A percentile compares a stretch with the other conserved stretches of the same genome.
Evolutionary conservation across 2,797 vertebrate species (phyloP).

Genomic region (Caiman crocodilus): DNA sequence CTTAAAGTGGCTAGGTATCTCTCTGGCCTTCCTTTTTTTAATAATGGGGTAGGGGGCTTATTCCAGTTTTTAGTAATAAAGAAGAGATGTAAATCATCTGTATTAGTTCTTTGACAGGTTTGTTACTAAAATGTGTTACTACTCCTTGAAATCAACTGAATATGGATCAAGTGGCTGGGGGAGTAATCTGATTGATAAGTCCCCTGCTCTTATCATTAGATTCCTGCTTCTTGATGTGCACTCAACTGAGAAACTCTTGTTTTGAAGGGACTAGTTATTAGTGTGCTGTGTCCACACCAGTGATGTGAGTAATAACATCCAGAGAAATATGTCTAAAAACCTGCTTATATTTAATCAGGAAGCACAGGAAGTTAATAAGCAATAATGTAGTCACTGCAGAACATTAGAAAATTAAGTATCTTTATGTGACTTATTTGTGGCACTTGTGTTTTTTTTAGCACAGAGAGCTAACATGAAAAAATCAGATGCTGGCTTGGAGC

Average conservation of each 20-base stretch:
- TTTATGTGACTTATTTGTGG: neutral
- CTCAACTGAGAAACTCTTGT: neutral
- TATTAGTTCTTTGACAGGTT: neutral
- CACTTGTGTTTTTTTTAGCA: neutral
- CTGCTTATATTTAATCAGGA: neutral
- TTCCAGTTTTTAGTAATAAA: neutral
- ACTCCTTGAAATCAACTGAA: neutral
- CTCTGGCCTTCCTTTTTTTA: too few species aligned
- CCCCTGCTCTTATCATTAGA: neutral
- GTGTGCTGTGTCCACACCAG: neutral
- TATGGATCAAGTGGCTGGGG: fast-evolving
- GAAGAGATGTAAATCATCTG: neutral
- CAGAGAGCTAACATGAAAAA: neutral
- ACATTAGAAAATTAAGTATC: neutral
- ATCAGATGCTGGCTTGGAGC: neutral
- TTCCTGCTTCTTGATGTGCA: neutral
- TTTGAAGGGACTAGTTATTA: neutral
- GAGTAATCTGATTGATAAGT: neutral
- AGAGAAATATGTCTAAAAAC: neutral
- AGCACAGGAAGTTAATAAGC: neutral
- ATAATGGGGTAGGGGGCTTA: too few species aligned
- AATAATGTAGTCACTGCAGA: neutral
- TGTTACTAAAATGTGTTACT: neutral
- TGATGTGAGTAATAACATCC: fast-evolving
- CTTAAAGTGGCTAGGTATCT: too few species aligned